phyloP scores from a whole-genome alignment of 2,888 invertebrate species.

The Periphyllus acericola region DNA sequence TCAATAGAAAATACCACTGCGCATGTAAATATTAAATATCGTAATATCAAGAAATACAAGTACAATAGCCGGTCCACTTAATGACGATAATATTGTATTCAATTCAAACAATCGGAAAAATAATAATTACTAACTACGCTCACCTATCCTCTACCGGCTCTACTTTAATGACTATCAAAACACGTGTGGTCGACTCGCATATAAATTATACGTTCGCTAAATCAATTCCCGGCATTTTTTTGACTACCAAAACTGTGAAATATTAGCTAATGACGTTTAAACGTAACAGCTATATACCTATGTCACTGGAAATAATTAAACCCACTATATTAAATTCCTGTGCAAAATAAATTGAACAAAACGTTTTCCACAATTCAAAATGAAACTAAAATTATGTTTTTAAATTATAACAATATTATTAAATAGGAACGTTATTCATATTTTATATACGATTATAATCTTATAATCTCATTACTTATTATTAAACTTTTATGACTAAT shows the following conservation, averaged over 20 bases:
- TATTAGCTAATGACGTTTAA: slow-evolving; percentile 4
- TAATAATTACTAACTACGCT: no score
- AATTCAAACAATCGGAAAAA: no score
- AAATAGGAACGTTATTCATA: not conserved
- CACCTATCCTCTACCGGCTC: no score
- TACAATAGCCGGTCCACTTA: slow-evolving; percentile 1
- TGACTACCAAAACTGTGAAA: not conserved
- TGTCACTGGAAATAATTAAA: not conserved
- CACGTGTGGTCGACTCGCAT: not conserved
- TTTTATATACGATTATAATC: not conserved
- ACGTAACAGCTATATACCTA: not conserved
- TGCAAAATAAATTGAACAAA: not conserved
- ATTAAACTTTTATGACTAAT: not conserved
- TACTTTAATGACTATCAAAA: not conserved
- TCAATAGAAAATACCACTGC: not conserved
- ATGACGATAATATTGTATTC: not conserved
- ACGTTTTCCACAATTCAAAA: not conserved
- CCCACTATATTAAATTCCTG: not conserved
- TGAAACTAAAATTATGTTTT: not conserved
- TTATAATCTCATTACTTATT: not conserved
- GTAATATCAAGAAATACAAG: not conserved
- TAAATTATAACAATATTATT: not conserved
- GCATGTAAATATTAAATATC: not conserved
- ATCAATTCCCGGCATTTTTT: not conserved
- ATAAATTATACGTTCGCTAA: not conserved